Conservation (phyloP, 2,113 vertebrate genomes). For the Anarrhichthys ocellatus region DNA sequence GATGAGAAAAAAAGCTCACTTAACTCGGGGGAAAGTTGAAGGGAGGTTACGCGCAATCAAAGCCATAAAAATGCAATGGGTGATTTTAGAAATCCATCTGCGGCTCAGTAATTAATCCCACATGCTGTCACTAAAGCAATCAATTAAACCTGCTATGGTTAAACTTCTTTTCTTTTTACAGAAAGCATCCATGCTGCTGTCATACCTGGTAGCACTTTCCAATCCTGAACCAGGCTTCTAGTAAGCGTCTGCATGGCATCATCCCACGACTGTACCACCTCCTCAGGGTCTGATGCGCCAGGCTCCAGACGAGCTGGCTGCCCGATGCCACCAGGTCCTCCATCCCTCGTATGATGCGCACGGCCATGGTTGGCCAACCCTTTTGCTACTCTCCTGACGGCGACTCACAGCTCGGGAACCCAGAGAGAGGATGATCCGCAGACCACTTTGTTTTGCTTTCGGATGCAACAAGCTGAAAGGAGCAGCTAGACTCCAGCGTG, state of each 20-base stretch:
- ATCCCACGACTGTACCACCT: conserved; percentile 88
- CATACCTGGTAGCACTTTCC: conserved; percentile 94
- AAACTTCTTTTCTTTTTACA: background rate
- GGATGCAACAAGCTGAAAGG: conserved; percentile 52
- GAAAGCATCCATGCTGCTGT: background rate
- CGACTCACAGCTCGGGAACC: conserved; percentile 19
- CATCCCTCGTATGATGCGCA: conserved; percentile 88
- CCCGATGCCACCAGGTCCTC: conserved; percentile 91
- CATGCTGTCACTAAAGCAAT: background rate
- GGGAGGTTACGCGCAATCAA: background rate
- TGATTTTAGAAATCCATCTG: conserved; percentile 19
- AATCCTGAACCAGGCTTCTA: conserved; percentile 90
- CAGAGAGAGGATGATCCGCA: conserved; percentile 20
- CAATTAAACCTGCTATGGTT: background rate
- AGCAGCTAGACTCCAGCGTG: conserved; percentile 18
- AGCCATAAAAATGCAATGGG: conserved; percentile 14
- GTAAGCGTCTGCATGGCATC: conserved; percentile 88
- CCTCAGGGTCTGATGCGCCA: conserved; percentile 89
- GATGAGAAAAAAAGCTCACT: conserved; percentile 35
- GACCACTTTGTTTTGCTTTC: conserved; percentile 38
- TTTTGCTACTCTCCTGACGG: conserved; percentile 19
- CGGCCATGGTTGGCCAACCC: conserved; percentile 83
- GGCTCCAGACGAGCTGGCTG: conserved; percentile 90
- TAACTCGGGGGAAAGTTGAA: conserved; percentile 30
- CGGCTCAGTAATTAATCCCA: conserved; percentile 3